A percentile compares a stretch with the other conserved stretches of the same genome.
Conservation (phyloP, 1,140 invertebrate genomes). For the Bacillus rossius region DNA sequence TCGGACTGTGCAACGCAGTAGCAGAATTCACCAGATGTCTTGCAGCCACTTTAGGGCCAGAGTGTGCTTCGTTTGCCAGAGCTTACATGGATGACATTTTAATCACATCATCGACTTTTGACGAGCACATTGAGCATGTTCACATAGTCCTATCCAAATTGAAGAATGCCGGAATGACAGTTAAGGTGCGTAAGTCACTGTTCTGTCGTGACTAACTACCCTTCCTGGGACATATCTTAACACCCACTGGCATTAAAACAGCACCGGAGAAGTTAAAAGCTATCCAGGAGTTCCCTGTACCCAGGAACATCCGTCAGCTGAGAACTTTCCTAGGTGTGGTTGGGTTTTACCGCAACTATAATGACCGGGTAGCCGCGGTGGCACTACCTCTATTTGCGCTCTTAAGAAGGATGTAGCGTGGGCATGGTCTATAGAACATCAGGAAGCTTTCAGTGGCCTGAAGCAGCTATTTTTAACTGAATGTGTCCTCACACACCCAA, state of each 20-base stretch:
- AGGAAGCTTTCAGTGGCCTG: constrained; percentile 30
- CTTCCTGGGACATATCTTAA: constrained; percentile 38
- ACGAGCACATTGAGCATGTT: too few species aligned
- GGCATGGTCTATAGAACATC: constrained; percentile 25
- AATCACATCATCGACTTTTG: too few species aligned
- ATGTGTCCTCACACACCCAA: constrained; percentile 27
- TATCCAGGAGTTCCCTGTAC: constrained; percentile 30
- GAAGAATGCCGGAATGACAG: constrained; percentile 22
- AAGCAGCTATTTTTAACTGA: constrained; percentile 17
- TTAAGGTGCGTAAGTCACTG: constrained; percentile 36
- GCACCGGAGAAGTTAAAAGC: constrained; percentile 33
- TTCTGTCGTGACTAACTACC: constrained; percentile 33
- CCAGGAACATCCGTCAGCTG: constrained; percentile 36
- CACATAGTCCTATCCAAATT: too few species aligned
- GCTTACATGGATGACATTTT: too few species aligned
- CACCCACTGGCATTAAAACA: constrained; percentile 32
- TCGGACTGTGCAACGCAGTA: too few species aligned
- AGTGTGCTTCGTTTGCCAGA: too few species aligned
- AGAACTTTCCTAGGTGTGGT: constrained; percentile 39
- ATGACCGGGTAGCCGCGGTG: constrained; percentile 26
- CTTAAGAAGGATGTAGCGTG: constrained; percentile 28
- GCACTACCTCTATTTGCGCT: constrained; percentile 26
- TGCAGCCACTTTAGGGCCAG: too few species aligned
- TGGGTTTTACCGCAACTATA: constrained; percentile 36
- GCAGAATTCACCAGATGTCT: too few species aligned